Evolutionary conservation across 1,140 invertebrate species (phyloP).

Genomic region (Chironomus striatipennis): DNA sequence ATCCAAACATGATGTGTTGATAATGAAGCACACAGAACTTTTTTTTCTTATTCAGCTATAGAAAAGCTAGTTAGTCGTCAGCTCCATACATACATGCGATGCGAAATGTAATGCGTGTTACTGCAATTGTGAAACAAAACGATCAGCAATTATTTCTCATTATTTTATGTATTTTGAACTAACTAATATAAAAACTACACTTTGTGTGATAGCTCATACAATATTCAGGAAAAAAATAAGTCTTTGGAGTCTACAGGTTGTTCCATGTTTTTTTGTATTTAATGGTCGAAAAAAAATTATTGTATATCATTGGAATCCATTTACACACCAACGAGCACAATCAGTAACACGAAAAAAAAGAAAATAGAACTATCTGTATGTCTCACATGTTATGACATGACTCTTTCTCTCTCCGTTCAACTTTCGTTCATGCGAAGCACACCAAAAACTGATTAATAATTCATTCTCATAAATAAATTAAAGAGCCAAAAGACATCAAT

Average conservation of each 20-base stretch:
- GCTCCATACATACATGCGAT: neutral
- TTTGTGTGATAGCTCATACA: constrained; percentile 1
- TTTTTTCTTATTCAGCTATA: no score
- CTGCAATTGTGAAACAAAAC: constrained; percentile 8
- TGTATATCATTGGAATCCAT: constrained; percentile 5
- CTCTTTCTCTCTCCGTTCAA: no score
- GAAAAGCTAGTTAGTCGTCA: no score
- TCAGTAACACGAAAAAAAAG: neutral
- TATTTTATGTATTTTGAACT: no score
- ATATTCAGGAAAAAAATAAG: constrained; percentile 7
- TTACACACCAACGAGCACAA: constrained; percentile 11
- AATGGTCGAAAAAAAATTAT: no score
- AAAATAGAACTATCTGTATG: neutral
- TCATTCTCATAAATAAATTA: constrained; percentile 15
- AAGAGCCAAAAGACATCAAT: neutral
- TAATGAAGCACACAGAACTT: no score
- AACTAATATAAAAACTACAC: no score
- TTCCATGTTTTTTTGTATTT: neutral
- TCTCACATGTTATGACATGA: no score
- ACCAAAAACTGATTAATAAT: constrained; percentile 14
- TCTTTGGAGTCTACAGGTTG: neutral
- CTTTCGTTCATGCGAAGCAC: constrained; percentile 4
- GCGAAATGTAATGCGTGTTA: constrained; percentile 3
- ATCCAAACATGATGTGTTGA: no score
- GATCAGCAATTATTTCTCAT: neutral